Evolutionary conservation across 2,113 vertebrate species (phyloP), one percentile per base, ranked within the genome.

Genomic region (Siphamia tubifer): DNA sequence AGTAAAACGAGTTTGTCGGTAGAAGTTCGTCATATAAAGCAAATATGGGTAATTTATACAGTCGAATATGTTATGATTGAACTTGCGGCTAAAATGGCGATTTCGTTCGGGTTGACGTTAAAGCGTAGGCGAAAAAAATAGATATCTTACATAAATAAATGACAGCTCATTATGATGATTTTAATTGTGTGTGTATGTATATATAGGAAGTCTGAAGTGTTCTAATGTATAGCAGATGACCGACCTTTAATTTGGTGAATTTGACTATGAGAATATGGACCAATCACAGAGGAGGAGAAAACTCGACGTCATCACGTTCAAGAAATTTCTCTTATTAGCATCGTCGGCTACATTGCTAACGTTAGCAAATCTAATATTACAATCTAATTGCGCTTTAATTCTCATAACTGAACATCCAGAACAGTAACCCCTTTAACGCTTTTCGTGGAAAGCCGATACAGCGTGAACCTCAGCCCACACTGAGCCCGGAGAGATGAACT

Each of bases 201-300:
- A 3, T 7, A 2, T 61, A 13, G 7, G 4, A 8, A 36, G 2
- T 9, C 8, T 10, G 8, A 0, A 1, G 3, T 47, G 35, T 45
- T 45, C 48, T 47, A 13, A 3, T 19, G 7, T 12, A 4, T 20
- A 5, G 27, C 19, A 31, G 10, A n/a, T 3, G 1, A 12, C 31
- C 24, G 39, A 64, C 39, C 17, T 61, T 70, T 64, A n/a, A 45
- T 74, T 42, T 54, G 38, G 6, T 68, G 44, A 12, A 15, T 4
- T 72, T 15, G 21, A 13, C 11, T 12, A 54, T n/a, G n/a, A n/a
- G n/a, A n/a, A n/a, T n/a, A n/a, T n/a, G 1, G 62, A 53, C 78
- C 82, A 87, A 87, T 89, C 74, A 83, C 74, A 83, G 13, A 65
- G 7, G 5, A 27, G 5, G 21, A 0, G 12, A 8, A 2, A 0